These are phyloP conservation scores for Gephyroberyx darwinii DNA, from an alignment of 2,797 vertebrate genomes.

Conservation along the genomic window DNA sequence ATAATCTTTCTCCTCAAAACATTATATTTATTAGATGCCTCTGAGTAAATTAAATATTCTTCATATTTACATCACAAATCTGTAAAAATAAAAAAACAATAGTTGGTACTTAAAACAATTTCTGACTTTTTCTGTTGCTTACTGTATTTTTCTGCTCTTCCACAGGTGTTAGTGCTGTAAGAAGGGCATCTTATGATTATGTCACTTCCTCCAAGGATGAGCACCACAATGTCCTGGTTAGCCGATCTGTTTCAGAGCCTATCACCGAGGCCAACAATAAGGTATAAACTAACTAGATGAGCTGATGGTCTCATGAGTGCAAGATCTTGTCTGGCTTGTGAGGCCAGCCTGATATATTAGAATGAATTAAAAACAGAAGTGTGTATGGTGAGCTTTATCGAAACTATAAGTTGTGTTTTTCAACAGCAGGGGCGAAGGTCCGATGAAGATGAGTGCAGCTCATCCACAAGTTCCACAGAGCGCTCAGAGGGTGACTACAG, in stretches of 20 bases:
- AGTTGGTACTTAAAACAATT: too few species aligned
- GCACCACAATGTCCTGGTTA: conserved; percentile 53
- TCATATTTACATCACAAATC: too few species aligned
- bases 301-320: neutral
- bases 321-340: neutral
- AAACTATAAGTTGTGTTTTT: conserved; percentile 15
- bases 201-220: conserved; percentile 69
- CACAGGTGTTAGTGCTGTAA: conserved; percentile 73
- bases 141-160: conserved; percentile 30
- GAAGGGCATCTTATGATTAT: conserved; percentile 76
- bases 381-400: neutral
- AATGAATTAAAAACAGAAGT: neutral
- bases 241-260: conserved; percentile 76
- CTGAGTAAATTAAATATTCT: too few species aligned
- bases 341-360: neutral
- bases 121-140: too few species aligned
- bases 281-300: conserved; percentile 42
- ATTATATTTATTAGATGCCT: too few species aligned
- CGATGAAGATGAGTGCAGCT: conserved; percentile 89
- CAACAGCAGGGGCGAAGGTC: conserved; percentile 75
- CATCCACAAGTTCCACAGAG: conserved; percentile 94
- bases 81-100: too few species aligned
- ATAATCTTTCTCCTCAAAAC: too few species aligned
- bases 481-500: conserved; percentile 89
- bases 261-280: conserved; percentile 68